Conservation (phyloP, 2,113 vertebrate species). For the Puma concolor region DNA sequence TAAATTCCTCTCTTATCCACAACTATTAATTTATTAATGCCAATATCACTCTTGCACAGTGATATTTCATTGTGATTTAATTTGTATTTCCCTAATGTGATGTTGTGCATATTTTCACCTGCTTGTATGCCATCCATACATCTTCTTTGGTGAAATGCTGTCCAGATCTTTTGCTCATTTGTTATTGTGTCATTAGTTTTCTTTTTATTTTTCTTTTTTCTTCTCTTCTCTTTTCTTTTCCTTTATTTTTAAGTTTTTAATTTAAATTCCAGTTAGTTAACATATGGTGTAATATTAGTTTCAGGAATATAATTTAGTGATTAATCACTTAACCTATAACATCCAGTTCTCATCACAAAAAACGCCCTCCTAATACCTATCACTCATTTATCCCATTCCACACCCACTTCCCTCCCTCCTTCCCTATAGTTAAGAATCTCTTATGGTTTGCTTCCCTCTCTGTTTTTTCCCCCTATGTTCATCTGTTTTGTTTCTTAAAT, state of each 20-base stretch:
- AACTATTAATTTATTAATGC: background rate
- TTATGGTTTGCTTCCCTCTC: background rate
- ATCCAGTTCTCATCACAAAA: background rate
- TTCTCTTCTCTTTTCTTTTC: too few species aligned
- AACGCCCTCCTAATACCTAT: background rate
- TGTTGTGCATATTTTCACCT: background rate
- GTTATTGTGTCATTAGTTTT: background rate
- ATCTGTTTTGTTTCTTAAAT: background rate
- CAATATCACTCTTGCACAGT: too few species aligned
- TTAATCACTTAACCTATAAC: background rate
- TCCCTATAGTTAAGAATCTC: background rate
- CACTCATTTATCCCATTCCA: background rate
- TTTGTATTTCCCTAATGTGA: background rate
- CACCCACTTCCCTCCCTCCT: background rate
- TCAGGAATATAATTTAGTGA: background rate
- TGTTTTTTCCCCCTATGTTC: background rate
- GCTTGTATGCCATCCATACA: background rate
- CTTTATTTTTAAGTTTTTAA: background rate
- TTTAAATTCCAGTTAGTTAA: background rate
- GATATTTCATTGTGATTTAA: background rate
- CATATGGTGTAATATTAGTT: background rate
- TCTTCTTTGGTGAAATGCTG: background rate
- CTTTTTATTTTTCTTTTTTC: background rate
- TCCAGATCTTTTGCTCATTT: background rate
- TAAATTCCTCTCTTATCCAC: background rate